These are phyloP conservation scores for Alcis repandata DNA, from an alignment of 2,888 invertebrate species.

Conservation along the genomic window DNA sequence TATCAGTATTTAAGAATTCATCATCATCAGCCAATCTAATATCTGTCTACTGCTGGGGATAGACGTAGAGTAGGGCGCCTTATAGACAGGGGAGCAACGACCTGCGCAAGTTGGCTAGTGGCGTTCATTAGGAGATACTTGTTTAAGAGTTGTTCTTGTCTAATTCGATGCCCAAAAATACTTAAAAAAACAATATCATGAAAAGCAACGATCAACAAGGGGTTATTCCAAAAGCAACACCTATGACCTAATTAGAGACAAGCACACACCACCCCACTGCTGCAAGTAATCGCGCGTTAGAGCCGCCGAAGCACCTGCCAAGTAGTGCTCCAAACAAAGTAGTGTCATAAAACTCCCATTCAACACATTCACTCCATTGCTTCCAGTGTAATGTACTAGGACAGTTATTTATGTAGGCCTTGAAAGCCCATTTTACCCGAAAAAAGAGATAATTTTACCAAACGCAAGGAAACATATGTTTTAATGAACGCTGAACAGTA, in stretches of 20 bases:
- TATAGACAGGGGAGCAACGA: too few relatives aligned
- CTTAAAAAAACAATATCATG: too few relatives aligned
- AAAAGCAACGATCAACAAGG: too few relatives aligned
- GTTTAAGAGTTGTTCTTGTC: too few relatives aligned
- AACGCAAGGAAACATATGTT: background rate
- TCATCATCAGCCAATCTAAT: too few relatives aligned
- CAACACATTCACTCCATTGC: slow-evolving; percentile 26
- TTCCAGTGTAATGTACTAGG: slow-evolving; percentile 15
- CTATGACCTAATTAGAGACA: too few relatives aligned
- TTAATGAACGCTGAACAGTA: slow-evolving; percentile 4
- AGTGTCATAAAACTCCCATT: slow-evolving; percentile 31
- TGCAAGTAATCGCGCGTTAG: slow-evolving; percentile 7
- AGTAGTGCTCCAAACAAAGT: slow-evolving; percentile 37
- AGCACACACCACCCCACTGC: background rate
- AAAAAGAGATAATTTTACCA: slow-evolving; percentile 14
- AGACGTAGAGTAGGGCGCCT: too few relatives aligned
- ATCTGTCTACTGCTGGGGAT: too few relatives aligned
- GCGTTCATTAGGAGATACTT: too few relatives aligned
- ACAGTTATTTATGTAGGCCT: slow-evolving; percentile 23
- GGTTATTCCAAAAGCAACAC: background rate
- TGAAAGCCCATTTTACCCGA: slow-evolving; percentile 10
- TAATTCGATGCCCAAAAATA: too few relatives aligned
- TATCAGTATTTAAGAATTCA: too few relatives aligned
- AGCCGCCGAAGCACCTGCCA: slow-evolving; percentile 26
- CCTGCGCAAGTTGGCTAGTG: too few relatives aligned